Evolutionary conservation across 2,113 vertebrate genomes (phyloP).

Genomic region (Caloenas nicobarica): DNA sequence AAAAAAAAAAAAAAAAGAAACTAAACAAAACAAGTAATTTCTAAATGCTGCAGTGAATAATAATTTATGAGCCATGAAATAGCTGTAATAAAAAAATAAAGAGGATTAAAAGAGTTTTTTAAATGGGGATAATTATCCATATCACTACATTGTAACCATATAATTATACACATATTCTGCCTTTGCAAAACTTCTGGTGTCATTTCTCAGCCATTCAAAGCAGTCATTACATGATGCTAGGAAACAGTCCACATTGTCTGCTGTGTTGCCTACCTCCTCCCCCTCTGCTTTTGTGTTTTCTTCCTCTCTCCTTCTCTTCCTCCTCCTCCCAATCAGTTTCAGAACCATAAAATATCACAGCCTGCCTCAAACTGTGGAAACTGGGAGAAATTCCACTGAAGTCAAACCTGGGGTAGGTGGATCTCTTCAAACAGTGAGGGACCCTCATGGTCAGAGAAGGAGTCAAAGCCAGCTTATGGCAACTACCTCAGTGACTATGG

Average conservation of each 20-base stretch:
- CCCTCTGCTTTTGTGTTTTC: background rate
- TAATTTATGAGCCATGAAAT: slow-evolving; percentile 51
- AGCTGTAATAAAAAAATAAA: background rate
- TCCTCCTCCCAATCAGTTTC: background rate
- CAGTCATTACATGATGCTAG: background rate
- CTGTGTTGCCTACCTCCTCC: background rate
- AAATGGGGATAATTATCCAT: slow-evolving; percentile 37
- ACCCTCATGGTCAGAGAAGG: background rate
- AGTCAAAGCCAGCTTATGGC: background rate
- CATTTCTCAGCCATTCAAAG: slow-evolving; percentile 34
- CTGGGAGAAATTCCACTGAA: background rate
- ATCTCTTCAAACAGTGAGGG: background rate
- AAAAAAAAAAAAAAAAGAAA: background rate
- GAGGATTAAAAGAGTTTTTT: slow-evolving; percentile 26
- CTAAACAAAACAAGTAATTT: background rate
- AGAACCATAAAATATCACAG: background rate
- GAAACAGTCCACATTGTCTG: background rate
- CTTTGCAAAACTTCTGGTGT: background rate
- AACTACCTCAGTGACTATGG: background rate
- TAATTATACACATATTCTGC: slow-evolving; percentile 26
- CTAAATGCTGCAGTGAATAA: slow-evolving; percentile 19
- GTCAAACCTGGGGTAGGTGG: background rate
- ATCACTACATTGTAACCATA: slow-evolving; percentile 30
- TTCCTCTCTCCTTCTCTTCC: background rate
- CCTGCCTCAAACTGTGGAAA: background rate